Evolutionary conservation across 2,888 invertebrate species (phyloP).

Genomic region (Caenorhabditis sp.): DNA sequence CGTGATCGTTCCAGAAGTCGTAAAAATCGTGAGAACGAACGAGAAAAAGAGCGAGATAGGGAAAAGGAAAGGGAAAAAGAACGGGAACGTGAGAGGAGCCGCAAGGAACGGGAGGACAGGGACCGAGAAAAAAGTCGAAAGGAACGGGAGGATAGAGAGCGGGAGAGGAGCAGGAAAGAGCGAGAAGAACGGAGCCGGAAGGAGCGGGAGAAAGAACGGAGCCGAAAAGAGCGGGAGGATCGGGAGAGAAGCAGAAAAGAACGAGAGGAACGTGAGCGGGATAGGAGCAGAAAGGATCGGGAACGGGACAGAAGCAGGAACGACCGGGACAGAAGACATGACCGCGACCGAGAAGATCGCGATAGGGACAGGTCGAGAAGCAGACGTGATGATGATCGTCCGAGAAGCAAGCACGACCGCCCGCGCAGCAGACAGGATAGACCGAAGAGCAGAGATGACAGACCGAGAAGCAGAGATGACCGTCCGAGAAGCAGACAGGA

Average conservation of each 20-base stretch:
- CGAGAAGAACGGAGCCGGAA: background rate
- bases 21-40: background rate
- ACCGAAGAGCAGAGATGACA: conserved; percentile 1
- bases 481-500: conserved; percentile 5
- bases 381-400: background rate
- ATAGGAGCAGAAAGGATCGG: conserved; percentile 7
- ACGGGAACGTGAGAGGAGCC: conserved; percentile 8
- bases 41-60: conserved; percentile 15
- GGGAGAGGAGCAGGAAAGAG: conserved; percentile 8
- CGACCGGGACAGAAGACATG: background rate
- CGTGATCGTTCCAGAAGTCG: conserved; percentile 13
- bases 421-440: conserved; percentile 8
- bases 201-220: conserved; percentile 20
- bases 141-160: background rate
- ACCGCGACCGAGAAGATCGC: conserved; percentile 6
- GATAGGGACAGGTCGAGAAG: conserved; percentile 13
- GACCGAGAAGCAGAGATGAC: background rate
- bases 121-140: conserved; percentile 6
- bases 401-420: conserved; percentile 7
- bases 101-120: conserved; percentile 21
- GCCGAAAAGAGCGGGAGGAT: conserved; percentile 3
- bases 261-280: conserved; percentile 6
- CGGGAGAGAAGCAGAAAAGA: background rate
- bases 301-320: conserved; percentile 2
- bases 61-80: background rate